Evolutionary conservation across 2,888 invertebrate genomes (phyloP), one percentile per base, ranked within the genome.

Genomic region (Pollenia amentaria): DNA sequence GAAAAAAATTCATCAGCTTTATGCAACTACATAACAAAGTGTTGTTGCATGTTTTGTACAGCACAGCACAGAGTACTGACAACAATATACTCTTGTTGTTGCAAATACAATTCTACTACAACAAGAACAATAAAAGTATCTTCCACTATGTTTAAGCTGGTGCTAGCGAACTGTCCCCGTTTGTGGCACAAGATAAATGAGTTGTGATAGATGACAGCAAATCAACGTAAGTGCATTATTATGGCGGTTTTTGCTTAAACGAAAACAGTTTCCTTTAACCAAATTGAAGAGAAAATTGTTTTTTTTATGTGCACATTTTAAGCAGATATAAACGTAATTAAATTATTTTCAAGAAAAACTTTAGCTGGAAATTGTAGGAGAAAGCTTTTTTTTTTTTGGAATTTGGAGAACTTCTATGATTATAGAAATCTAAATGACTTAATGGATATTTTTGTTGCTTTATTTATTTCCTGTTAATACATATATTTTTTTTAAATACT

Each of bases 191-290:
- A 92, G 92, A 92, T 92, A 92, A 92, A 92, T 92, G 92, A 92
- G 91, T 91, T 91, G 91, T 92, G 91, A 91, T 92, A 90, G 91
- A 91, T 92, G 92, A 92, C 92, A 91, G 91, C 91, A 91, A 92
- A 92, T 92, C 91, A 91, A 92, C 92, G 91, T 92, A 91, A 92
- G 92, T 92, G 92, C 92, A 92, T 92, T 91, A 91, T 90, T 91
- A 88, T 87, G 79, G 88, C 81, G 88, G 87, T 86, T 88, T 84
- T 79, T 69, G 18, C 65, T 72, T 72, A 65, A 62, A 72, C 60
- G 42, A 69, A 69, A 67, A 55, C 51, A 46, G 69, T 60, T 76
- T 70, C 38, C 18, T 57, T 53, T 44, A 62, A 48, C 55, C 80
- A 73, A 64, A 81, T 14, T 29, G 14, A 11, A 14, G 14, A 29